phyloP scores from a whole-genome alignment of 1,140 invertebrate species.

The Drosophila oshimai region DNA sequence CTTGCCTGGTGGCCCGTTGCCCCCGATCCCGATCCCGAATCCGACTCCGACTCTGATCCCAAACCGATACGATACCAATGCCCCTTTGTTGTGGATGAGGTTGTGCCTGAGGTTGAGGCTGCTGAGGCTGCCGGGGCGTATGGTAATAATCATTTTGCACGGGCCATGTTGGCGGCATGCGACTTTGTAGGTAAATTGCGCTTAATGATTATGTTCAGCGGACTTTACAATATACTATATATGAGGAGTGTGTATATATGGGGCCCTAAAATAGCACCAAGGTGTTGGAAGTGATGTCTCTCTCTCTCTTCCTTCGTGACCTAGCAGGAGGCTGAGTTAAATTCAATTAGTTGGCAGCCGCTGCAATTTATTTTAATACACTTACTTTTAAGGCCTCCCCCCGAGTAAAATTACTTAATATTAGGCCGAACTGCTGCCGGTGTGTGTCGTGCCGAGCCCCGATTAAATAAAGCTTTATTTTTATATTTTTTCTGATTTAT shows the following conservation, averaged over 20 bases:
- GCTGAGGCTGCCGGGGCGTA: slow-evolving; percentile 44
- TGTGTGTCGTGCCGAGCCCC: slow-evolving; percentile 29
- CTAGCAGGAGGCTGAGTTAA: slow-evolving; percentile 59
- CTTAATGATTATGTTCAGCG: slow-evolving; percentile 79
- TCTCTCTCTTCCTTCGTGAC: slow-evolving; percentile 25
- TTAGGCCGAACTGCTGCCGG: slow-evolving; percentile 37
- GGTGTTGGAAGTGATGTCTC: slow-evolving; percentile 67
- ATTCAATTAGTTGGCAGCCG: slow-evolving; percentile 75
- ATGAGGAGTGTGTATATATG: slow-evolving; percentile 1
- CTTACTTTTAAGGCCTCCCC: slow-evolving; percentile 48
- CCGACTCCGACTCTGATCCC: neutral
- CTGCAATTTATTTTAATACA: slow-evolving; percentile 69
- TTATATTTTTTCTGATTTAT: slow-evolving; percentile 31
- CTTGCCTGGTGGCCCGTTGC: slow-evolving; percentile 69
- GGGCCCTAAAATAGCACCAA: neutral
- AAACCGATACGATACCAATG: slow-evolving; percentile 2
- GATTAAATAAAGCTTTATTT: slow-evolving; percentile 25
- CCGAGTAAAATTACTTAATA: slow-evolving; percentile 72
- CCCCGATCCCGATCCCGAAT: slow-evolving; percentile 21
- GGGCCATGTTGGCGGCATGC: slow-evolving; percentile 59
- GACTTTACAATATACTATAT: slow-evolving; percentile 66
- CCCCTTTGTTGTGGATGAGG: slow-evolving; percentile 17
- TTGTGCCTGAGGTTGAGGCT: slow-evolving; percentile 1
- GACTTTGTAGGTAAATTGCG: slow-evolving; percentile 81
- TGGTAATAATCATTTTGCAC: slow-evolving; percentile 77